Evolutionary conservation across 2,888 invertebrate species (phyloP).

Genomic region (Drosophila suboccidentalis): DNA sequence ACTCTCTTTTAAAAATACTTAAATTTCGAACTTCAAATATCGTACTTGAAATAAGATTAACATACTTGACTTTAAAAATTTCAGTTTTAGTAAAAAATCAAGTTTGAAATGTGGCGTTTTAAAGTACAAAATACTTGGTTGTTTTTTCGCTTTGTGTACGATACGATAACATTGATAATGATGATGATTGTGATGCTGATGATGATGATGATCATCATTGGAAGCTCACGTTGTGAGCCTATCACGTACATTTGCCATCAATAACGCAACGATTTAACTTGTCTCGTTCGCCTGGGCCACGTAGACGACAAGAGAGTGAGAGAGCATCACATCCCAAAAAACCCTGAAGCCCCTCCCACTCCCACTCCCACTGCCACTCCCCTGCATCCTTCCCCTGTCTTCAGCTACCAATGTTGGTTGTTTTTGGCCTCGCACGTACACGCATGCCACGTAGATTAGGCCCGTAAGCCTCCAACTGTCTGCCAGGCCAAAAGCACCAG

Average conservation of each 20-base stretch:
- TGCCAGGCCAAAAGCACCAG: constrained; percentile 18
- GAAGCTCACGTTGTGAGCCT: constrained; percentile 71
- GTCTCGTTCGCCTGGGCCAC: constrained; percentile 77
- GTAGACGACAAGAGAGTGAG: constrained; percentile 37
- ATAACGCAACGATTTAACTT: constrained; percentile 82
- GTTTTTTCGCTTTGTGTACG: neutral
- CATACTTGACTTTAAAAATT: too few species aligned
- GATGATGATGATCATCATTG: constrained; percentile 26
- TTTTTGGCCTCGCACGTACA: constrained; percentile 55
- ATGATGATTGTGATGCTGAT: constrained; percentile 17
- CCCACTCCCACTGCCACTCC: neutral
- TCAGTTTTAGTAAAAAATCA: too few species aligned
- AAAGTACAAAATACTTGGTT: too few species aligned
- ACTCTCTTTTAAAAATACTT: too few species aligned
- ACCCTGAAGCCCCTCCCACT: neutral
- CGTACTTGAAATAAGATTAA: too few species aligned
- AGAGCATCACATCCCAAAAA: neutral
- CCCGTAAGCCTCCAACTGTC: constrained; percentile 55
- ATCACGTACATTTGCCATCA: constrained; percentile 81
- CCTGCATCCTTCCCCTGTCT: neutral
- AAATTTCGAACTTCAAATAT: too few species aligned
- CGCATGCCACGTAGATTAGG: constrained; percentile 69
- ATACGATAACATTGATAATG: constrained; percentile 22
- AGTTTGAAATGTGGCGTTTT: too few species aligned
- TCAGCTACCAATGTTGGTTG: constrained; percentile 2